A percentile compares a stretch with the other conserved stretches of the same genome.
These are phyloP conservation scores for Nymphalis io DNA, from an alignment of 1,140 invertebrate species.

Conservation along the genomic window DNA sequence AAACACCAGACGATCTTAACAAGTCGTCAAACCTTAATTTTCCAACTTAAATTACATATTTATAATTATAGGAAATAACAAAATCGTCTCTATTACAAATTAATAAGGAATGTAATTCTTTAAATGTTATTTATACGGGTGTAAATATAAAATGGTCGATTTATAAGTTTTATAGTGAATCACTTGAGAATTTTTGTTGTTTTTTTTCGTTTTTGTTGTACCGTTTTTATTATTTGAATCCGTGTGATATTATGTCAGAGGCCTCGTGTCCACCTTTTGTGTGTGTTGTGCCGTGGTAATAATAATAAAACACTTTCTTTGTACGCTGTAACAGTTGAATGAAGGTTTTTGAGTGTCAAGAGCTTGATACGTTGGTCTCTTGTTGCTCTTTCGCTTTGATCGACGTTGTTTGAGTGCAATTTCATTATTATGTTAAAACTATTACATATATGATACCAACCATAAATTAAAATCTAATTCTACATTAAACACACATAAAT, in stretches of 20 bases:
- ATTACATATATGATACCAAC: too few relatives aligned
- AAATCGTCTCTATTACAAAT: conserved; percentile 44
- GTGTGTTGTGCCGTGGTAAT: conserved; percentile 56
- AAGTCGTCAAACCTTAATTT: conserved; percentile 53
- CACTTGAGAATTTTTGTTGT: conserved; percentile 57
- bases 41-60: conserved; percentile 21
- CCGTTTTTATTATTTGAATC: conserved; percentile 53
- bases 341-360: conserved; percentile 13
- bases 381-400: neutral
- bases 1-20: conserved; percentile 46
- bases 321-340: conserved; percentile 53
- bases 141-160: conserved; percentile 28
- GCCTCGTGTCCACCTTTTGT: conserved; percentile 51
- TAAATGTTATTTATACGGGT: conserved; percentile 11
- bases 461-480: too few relatives aligned
- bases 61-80: conserved; percentile 16
- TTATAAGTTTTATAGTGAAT: conserved; percentile 63
- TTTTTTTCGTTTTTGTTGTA: conserved; percentile 45
- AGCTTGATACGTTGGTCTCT: neutral
- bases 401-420: too few relatives aligned
- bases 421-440: too few relatives aligned
- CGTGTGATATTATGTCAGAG: conserved; percentile 74
- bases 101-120: conserved; percentile 41
- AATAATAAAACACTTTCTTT: conserved; percentile 62
- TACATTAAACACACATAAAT: too few relatives aligned